Conservation (phyloP, 2,888 invertebrate genomes). For the Pseudococcus longispinus region DNA sequence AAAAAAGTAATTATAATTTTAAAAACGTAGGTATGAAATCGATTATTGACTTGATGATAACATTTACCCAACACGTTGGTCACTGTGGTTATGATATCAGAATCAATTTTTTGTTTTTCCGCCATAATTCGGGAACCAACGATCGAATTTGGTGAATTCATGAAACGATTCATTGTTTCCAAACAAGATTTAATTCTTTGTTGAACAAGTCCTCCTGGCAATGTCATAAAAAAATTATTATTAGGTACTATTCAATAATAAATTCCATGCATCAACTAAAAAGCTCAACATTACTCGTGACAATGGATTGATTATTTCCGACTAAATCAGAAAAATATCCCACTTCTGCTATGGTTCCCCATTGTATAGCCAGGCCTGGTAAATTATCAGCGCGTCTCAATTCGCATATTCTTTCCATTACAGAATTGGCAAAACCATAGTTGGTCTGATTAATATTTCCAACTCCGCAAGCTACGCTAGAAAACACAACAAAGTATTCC, state of each 20-base stretch:
- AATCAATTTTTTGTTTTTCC: slow-evolving; percentile 73
- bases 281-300: slow-evolving; percentile 61
- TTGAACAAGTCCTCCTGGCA: slow-evolving; percentile 62
- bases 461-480: slow-evolving; percentile 81
- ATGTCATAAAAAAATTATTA: too few relatives aligned
- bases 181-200: slow-evolving; percentile 86
- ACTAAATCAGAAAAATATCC: slow-evolving; percentile 64
- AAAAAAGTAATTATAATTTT: too few relatives aligned
- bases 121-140: slow-evolving; percentile 87
- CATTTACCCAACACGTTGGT: slow-evolving; percentile 66
- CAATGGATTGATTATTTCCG: neutral
- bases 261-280: too few relatives aligned
- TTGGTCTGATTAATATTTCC: slow-evolving; percentile 89
- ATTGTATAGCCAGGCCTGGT: slow-evolving; percentile 85
- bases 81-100: slow-evolving; percentile 75
- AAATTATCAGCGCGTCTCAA: slow-evolving; percentile 68
- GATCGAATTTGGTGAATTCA: slow-evolving; percentile 71
- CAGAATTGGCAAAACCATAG: slow-evolving; percentile 86
- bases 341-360: slow-evolving; percentile 92
- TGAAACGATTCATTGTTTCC: slow-evolving; percentile 70
- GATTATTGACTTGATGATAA: too few relatives aligned
- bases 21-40: too few relatives aligned
- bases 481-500: slow-evolving; percentile 60
- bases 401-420: slow-evolving; percentile 65
- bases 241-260: too few relatives aligned